Base-by-base conservation (phyloP, 2,113 vertebrate genomes). In the Onychorhynchus coronatus region DNA sequence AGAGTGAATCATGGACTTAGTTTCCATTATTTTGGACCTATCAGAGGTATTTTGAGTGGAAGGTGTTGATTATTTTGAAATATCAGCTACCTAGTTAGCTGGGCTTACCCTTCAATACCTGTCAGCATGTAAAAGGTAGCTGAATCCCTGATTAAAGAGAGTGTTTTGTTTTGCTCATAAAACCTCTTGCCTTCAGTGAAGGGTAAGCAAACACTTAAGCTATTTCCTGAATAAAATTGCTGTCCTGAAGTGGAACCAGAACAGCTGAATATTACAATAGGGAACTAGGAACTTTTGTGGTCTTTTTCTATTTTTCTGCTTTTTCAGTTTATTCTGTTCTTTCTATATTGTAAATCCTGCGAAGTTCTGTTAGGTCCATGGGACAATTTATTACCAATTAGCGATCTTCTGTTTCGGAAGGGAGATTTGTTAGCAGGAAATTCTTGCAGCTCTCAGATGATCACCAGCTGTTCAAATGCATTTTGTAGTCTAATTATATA, bases 371-470 rank as follows among this genome's bases (percentile, higher is more conserved):
- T 85, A 30, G 46, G 74, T 95, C 37, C 50, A 67, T 42, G 55
- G 14, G 30, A 87, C 15, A 24, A 72, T 52, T 7, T 49, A 37
- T 74, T 56, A 49, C 24, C 11, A 4, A 79, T 90, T 58, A 52
- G 23, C 59, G 61, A 65, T 91, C 61, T 76, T 85, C 56, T 88
- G 10, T 91, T 91, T 75, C 59, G 70, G 68, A 91, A 87, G 16
- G 41, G 27, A 77, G 25, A 77, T 91, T 86, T 77, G n/a, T 68
- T 86, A 93, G 77, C 55, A 91, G 75, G 61, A 93, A 95, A 83
- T 91, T 88, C 81, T 85, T 65, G 53, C 33, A 77, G 62, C 33
- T 95, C 70, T 94, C 39, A 66, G 80, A 44, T 86, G 86, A 88
- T 93, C 50, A 74, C 59, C 86, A 86, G 80, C 88, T 92, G 68